Evolutionary conservation across 2,888 invertebrate genomes (phyloP).

Genomic region (Eupithecia pulchellata): DNA sequence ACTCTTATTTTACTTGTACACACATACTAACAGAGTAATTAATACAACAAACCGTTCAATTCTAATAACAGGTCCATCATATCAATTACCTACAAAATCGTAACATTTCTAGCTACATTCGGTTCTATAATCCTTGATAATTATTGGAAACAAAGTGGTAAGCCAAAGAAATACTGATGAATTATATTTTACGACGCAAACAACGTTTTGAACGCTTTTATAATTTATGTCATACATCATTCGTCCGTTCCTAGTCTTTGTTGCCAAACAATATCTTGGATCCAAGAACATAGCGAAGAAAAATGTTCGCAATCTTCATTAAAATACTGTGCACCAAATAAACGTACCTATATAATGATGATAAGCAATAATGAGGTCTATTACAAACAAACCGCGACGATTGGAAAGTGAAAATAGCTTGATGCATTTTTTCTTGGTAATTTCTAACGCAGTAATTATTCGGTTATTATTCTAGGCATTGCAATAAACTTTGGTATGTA

Average conservation of each 20-base stretch:
- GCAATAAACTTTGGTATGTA: slow-evolving; percentile 3
- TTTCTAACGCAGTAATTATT: slow-evolving; percentile 22
- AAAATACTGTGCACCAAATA: slow-evolving; percentile 53
- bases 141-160: background rate
- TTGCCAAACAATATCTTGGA: background rate
- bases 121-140: background rate
- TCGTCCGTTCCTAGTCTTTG: background rate
- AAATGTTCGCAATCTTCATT: slow-evolving; percentile 51
- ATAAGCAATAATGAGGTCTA: slow-evolving; percentile 46
- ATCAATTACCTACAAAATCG: slow-evolving; percentile 38
- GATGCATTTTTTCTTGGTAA: slow-evolving; percentile 36
- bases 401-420: slow-evolving; percentile 56
- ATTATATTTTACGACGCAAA: background rate
- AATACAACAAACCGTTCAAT: slow-evolving; percentile 8
- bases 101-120: slow-evolving; percentile 4
- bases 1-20: too few relatives aligned
- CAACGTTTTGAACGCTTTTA: background rate
- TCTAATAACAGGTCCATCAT: slow-evolving; percentile 23
- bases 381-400: slow-evolving; percentile 42
- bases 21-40: slow-evolving; percentile 5
- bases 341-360: slow-evolving; percentile 36
- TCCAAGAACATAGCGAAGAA: slow-evolving; percentile 11
- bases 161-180: background rate
- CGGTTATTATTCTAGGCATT: slow-evolving; percentile 1
- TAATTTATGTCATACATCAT: background rate